phyloP scores from a whole-genome alignment of 2,113 vertebrate species.

The Dipodomys ordii region DNA sequence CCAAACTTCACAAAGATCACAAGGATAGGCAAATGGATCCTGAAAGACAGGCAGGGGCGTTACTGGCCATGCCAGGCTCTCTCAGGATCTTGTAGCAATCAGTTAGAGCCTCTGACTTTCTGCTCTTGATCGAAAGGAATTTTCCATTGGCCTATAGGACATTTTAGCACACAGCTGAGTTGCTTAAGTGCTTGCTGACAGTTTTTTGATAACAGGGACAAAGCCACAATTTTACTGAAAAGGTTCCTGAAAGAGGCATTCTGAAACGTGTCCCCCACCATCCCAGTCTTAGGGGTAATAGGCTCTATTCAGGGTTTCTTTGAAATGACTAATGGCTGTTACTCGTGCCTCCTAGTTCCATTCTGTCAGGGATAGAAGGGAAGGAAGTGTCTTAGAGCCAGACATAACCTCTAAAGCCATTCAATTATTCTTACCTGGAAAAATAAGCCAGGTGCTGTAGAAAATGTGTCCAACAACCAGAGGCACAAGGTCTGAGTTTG shows the following conservation, averaged over 20 bases:
- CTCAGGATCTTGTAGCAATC: not conserved
- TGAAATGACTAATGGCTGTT: not conserved
- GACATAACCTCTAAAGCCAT: not conserved
- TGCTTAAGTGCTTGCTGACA: conserved; percentile 52
- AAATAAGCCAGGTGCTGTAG: not conserved
- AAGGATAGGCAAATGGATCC: too few relatives aligned
- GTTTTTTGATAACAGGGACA: conserved; percentile 18
- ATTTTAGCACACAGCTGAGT: conserved; percentile 37
- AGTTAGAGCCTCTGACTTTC: not conserved
- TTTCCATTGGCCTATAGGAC: not conserved
- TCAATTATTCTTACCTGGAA: not conserved
- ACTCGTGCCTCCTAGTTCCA: not conserved
- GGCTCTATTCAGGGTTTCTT: not conserved
- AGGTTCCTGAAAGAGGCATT: conserved; percentile 32
- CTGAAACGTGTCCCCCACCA: conserved; percentile 24
- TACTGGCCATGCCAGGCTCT: not conserved
- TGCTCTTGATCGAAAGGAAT: not conserved
- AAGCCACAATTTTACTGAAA: conserved; percentile 20
- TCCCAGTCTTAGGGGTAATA: conserved; percentile 24
- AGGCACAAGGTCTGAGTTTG: not conserved
- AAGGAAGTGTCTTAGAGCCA: not conserved
- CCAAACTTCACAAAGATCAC: not conserved
- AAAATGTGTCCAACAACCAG: not conserved
- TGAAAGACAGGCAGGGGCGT: not conserved
- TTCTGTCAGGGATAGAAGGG: not conserved